Evolutionary conservation across 1,140 invertebrate species (phyloP).

Genomic region (Aphidius ervi): DNA sequence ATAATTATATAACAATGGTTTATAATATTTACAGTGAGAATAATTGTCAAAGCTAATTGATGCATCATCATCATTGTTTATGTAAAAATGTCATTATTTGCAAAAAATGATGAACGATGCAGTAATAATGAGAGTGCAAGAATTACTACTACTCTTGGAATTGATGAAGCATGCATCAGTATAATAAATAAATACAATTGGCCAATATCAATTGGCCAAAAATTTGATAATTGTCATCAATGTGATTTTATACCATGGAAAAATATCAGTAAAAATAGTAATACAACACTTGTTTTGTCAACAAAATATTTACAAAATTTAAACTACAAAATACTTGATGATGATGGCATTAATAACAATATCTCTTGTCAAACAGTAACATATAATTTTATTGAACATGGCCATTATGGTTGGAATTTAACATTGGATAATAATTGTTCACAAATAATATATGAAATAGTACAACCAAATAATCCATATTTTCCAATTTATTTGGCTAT

Average conservation of each 20-base stretch:
- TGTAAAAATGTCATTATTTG: too few relatives aligned
- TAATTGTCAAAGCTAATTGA: too few relatives aligned
- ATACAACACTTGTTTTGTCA: slow-evolving; percentile 44
- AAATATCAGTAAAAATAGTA: slow-evolving; percentile 33
- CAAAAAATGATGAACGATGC: too few relatives aligned
- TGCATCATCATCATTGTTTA: too few relatives aligned
- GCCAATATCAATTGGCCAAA: slow-evolving; percentile 29
- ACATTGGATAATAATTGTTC: slow-evolving; percentile 38
- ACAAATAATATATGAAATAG: slow-evolving; percentile 42
- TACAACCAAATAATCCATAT: slow-evolving; percentile 50
- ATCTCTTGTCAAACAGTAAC: slow-evolving; percentile 34
- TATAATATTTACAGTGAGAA: too few relatives aligned
- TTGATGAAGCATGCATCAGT: slow-evolving; percentile 54
- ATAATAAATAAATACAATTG: slow-evolving; percentile 43
- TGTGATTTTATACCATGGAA: slow-evolving; percentile 44
- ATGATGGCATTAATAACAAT: background rate
- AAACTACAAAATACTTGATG: slow-evolving; percentile 29
- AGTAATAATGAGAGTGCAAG: too few relatives aligned
- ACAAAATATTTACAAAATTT: slow-evolving; percentile 50
- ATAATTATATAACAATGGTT: too few relatives aligned
- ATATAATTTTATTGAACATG: slow-evolving; percentile 52
- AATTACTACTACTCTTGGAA: slow-evolving; percentile 28
- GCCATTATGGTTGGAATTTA: slow-evolving; percentile 56
- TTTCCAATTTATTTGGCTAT: slow-evolving; percentile 50
- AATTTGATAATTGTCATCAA: slow-evolving; percentile 45